Evolutionary conservation across 2,888 invertebrate genomes (phyloP), one percentile per base, ranked within the genome.

Genomic region (Lepidonotus clava): DNA sequence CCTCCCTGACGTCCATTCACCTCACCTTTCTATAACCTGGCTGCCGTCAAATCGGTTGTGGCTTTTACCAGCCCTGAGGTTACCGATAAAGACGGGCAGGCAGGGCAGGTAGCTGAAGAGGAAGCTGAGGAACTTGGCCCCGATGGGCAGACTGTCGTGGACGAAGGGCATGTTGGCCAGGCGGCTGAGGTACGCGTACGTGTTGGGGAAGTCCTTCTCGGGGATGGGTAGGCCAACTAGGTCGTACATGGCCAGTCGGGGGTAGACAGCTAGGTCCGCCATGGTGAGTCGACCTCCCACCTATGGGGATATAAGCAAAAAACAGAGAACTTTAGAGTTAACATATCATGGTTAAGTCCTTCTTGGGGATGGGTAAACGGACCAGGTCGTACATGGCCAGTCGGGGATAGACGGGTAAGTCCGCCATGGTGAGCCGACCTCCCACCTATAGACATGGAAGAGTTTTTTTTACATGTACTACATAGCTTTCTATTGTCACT

Each of bases 221-320:
- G 85, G 41, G 14, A 89, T 84, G 11, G 85, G 53, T 11, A 88
- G 71, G 0, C 87, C 83, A 1, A 83, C 83, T 21, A 38, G 36
- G 5, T 51, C 41, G 51, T 80, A 88, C 87, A 87, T 87, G 24
- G 51, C 61, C 41, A 89, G 56, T 14, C 88, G 61, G 14, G 88
- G 87, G 41, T 86, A 86, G 28, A 88, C 88, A 14, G 87, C 67
- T 18, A 89, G 36, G 83, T 89, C 89, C 21, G 89, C 89, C 51
- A 87, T 61, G 18, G 85, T 86, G 40, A 87, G 86, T 4, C 56
- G 32, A 53, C 86, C 67, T 0, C 88, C 89, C 0, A 89, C 87
- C 89, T 89, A 53, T n/a, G n/a, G n/a, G n/a, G n/a, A n/a, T n/a
- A n/a, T n/a, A n/a, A n/a, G n/a, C n/a, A n/a, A n/a, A n/a, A n/a